Conservation (phyloP, 2,888 invertebrate genomes). For the Sarcophaga subvicina region DNA sequence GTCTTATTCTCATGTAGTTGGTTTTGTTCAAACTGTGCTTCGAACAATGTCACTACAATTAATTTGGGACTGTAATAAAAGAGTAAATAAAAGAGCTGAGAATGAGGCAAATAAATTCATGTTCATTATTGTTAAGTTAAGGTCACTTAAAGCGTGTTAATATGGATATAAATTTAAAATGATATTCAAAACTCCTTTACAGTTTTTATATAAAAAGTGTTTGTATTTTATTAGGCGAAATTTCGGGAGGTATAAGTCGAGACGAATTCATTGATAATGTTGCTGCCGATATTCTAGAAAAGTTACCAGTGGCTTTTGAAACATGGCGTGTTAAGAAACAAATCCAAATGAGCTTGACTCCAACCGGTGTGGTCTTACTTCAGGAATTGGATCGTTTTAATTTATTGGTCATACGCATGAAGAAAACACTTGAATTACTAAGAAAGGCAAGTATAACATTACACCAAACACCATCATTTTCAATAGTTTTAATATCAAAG, state of each 20-base stretch:
- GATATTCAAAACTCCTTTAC: not conserved
- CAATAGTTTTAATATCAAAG: not conserved
- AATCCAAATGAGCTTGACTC: conserved; percentile 90
- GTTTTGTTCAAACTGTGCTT: no score
- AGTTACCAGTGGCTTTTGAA: conserved; percentile 90
- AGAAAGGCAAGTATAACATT: conserved; percentile 83
- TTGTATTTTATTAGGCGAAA: conserved; percentile 83
- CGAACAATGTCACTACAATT: no score
- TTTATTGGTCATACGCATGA: conserved; percentile 87
- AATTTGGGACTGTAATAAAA: no score
- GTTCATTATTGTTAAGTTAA: no score
- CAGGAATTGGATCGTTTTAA: conserved; percentile 96
- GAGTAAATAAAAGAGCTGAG: no score
- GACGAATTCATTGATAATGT: conserved; percentile 93
- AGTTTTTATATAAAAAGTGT: not conserved
- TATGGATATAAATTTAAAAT: no score
- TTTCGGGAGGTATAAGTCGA: conserved; percentile 88
- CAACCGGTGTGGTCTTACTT: conserved; percentile 92
- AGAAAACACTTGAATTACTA: conserved; percentile 87
- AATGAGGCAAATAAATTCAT: no score
- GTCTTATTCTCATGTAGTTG: no score
- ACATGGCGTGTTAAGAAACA: conserved; percentile 90
- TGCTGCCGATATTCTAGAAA: conserved; percentile 89
- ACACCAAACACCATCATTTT: not conserved
- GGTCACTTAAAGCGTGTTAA: no score